A percentile compares a stretch with the other conserved stretches of the same genome.
Conservation (phyloP, 1,140 invertebrate species). For the Pseudomyrmex dendroicus region DNA sequence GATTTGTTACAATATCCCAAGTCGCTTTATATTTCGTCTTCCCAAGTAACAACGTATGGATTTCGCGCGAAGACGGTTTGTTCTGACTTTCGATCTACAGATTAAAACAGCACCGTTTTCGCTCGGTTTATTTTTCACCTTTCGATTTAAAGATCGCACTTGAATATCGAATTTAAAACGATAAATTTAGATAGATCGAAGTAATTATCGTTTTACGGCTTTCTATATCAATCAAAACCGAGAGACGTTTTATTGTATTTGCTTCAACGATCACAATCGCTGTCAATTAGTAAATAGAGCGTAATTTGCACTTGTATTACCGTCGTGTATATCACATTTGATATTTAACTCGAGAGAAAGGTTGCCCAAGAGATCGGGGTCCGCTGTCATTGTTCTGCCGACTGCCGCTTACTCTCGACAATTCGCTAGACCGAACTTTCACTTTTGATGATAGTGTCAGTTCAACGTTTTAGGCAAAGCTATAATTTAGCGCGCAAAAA, state of each 20-base stretch:
- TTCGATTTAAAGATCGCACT: not conserved
- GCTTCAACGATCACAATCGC: not conserved
- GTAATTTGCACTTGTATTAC: constrained; percentile 17
- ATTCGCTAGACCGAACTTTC: constrained; percentile 72
- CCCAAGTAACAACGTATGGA: no score
- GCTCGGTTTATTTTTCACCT: no score
- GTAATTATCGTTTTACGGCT: not conserved
- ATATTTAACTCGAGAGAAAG: constrained; percentile 70
- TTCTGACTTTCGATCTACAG: no score
- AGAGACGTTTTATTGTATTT: not conserved
- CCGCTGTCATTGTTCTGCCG: constrained; percentile 72
- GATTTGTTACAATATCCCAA: no score
- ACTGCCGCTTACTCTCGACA: constrained; percentile 66
- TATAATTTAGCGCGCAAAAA: not conserved
- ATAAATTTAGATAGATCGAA: not conserved
- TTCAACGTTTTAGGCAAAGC: constrained; percentile 52
- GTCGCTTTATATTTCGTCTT: no score
- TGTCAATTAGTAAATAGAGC: not conserved
- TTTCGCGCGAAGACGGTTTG: no score
- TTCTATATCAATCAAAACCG: not conserved
- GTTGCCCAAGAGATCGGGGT: constrained; percentile 63
- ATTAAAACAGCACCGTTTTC: no score
- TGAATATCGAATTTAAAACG: not conserved
- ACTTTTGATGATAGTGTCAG: constrained; percentile 71
- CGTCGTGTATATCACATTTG: constrained; percentile 56